Evolutionary conservation across 2,113 vertebrate species (phyloP).

Genomic region (Camelus dromedarius): DNA sequence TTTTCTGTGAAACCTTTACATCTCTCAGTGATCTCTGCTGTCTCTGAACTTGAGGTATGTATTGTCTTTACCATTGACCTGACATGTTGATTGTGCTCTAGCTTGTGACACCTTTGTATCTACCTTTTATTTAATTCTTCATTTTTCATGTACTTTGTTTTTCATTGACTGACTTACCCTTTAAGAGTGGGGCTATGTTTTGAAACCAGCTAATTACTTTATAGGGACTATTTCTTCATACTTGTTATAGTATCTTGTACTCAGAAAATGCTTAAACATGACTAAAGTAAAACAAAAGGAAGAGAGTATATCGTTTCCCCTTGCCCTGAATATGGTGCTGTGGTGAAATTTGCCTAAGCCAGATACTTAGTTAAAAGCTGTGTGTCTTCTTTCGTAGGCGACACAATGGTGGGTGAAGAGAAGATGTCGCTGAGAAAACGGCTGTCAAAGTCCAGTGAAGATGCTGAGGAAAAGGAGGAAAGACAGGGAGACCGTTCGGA

Average conservation of each 20-base stretch:
- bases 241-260: constrained; percentile 5
- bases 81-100: not conserved
- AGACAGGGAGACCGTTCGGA: constrained; percentile 13
- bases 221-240: not conserved
- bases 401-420: constrained; percentile 84
- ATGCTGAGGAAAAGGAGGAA: constrained; percentile 71
- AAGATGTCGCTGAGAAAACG: constrained; percentile 83
- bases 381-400: constrained; percentile 48
- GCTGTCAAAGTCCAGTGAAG: constrained; percentile 70
- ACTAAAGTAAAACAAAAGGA: constrained; percentile 28
- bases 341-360: not conserved
- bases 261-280: not conserved
- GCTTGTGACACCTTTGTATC: not conserved
- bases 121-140: not conserved
- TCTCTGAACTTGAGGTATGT: constrained; percentile 33
- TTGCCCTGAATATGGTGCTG: not conserved
- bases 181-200: constrained; percentile 10
- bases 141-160: constrained; percentile 2
- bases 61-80: not conserved
- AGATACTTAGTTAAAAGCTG: not conserved
- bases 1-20: constrained; percentile 1
- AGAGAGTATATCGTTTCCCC: not conserved
- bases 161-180: not conserved
- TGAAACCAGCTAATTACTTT: not conserved
- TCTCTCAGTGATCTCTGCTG: not conserved